Evolutionary conservation across 1,140 invertebrate species (phyloP), one percentile per base, ranked within the genome.

Genomic region (Chironomus tepperi): DNA sequence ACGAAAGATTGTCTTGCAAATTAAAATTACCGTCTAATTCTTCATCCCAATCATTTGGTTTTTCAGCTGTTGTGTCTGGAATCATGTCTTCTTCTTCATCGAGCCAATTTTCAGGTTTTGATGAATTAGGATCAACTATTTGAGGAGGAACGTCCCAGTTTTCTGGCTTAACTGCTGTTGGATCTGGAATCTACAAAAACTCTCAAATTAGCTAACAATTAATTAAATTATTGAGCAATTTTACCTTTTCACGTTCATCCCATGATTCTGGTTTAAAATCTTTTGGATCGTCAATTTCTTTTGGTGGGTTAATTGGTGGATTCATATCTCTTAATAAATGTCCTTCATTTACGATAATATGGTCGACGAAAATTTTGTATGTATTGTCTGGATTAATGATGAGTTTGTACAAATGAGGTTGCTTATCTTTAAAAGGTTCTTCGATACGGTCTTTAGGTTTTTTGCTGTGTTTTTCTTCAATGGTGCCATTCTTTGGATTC

Each of bases 21-120:
- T n/a, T n/a, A n/a, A n/a, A n/a, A n/a, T 95, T 92, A 0, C 98
- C 98, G 85, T 99, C 98, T 90, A 99, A 99, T 77, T 98, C 95
- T 73, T 92, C 88, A 84, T 99, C 97, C 97, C 97, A 99, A 82
- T 99, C 47, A 10, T 15, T 12, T 12, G 47, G 47, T 3, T 57
- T 47, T 57, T 12, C 47, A n/a, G 47, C 47, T 5, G 12, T 57
- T 12, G 47, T 73, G 84, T 84, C 84, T 10, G 95, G 89, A 75
- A 98, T 91, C 81, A 92, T 91, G 70, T 90, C 87, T 0, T 92
- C 89, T 83, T 98, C 97, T 79, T 98, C 89, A 77, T 98, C 96
- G 9, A 98, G 85, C 98, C 98, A 99, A 74, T 93, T 95, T 42
- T 89, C 89, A 3, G 98, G 98, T 83, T 94, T 97, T 0, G 87